Percentiles rank a stretch among this genome's conserved stretches.
Evolutionary conservation across 2,888 invertebrate species (phyloP).

Genomic region (Pyrgus malvae): DNA sequence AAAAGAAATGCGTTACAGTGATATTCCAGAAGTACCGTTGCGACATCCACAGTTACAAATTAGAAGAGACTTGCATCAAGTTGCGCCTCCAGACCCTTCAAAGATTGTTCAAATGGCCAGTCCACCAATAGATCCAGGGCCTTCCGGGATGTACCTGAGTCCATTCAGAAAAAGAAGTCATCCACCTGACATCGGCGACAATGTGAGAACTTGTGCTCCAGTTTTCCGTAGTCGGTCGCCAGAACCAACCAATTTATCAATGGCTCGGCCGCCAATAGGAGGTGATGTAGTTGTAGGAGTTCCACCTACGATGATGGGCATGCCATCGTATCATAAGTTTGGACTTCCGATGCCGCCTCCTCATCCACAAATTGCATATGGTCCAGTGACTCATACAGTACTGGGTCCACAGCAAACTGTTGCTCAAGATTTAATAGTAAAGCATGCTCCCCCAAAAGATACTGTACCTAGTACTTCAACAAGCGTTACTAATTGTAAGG

Average conservation of each 20-base stretch:
- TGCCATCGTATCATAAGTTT: constrained; percentile 76
- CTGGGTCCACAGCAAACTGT: constrained; percentile 76
- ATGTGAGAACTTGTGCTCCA: constrained; percentile 63
- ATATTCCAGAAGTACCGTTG: constrained; percentile 69
- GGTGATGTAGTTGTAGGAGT: constrained; percentile 65
- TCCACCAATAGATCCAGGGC: constrained; percentile 70
- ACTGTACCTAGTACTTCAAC: constrained; percentile 64
- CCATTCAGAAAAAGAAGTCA: constrained; percentile 81
- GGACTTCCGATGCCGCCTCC: constrained; percentile 73
- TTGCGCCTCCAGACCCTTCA: constrained; percentile 65
- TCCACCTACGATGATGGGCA: constrained; percentile 65
- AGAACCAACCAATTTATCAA: constrained; percentile 74
- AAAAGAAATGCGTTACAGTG: constrained; percentile 75
- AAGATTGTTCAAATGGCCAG: constrained; percentile 68
- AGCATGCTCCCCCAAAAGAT: constrained; percentile 77
- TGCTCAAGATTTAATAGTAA: constrained; percentile 77
- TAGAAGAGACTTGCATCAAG: constrained; percentile 87
- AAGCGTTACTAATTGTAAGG: constrained; percentile 62
- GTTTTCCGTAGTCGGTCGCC: constrained; percentile 72
- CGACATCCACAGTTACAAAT: constrained; percentile 86
- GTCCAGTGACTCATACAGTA: constrained; percentile 62
- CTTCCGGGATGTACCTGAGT: constrained; percentile 73
- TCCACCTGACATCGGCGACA: constrained; percentile 76
- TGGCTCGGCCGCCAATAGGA: constrained; percentile 64
- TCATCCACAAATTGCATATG: constrained; percentile 68